These are phyloP conservation scores for Rotaria socialis DNA, from an alignment of 2,888 invertebrate species.

Conservation along the genomic window DNA sequence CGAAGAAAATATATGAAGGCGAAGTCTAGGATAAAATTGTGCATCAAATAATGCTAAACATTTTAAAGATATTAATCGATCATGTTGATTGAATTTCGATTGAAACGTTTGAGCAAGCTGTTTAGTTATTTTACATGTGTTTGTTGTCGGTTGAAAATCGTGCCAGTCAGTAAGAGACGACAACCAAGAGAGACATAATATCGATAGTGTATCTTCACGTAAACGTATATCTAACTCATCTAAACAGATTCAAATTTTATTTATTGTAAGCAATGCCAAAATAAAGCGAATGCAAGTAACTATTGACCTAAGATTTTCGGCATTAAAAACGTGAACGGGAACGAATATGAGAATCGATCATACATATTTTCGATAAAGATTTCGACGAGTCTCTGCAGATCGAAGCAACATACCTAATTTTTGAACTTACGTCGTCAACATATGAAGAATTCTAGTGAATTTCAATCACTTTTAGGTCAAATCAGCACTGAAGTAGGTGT, in stretches of 20 bases:
- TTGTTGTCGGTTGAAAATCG: not conserved
- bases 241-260: not conserved
- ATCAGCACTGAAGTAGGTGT: too few relatives aligned
- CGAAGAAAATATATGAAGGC: not conserved
- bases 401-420: too few relatives aligned
- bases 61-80: not conserved
- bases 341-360: too few relatives aligned
- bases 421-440: too few relatives aligned
- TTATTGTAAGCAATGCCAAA: too few relatives aligned
- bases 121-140: slow-evolving; percentile 15
- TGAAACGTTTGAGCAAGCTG: slow-evolving; percentile 18
- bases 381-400: too few relatives aligned
- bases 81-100: not conserved
- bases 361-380: too few relatives aligned
- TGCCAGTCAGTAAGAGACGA: not conserved
- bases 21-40: not conserved
- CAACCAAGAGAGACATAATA: not conserved
- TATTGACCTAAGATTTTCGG: too few relatives aligned
- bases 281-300: too few relatives aligned
- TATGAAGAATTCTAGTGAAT: too few relatives aligned
- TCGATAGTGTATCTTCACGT: not conserved
- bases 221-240: not conserved
- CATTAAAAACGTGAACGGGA: too few relatives aligned
- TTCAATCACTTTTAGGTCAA: too few relatives aligned
- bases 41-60: not conserved